These are phyloP conservation scores for Champsocephalus gunnari DNA, from an alignment of 2,797 vertebrate species.

Conservation along the genomic window DNA sequence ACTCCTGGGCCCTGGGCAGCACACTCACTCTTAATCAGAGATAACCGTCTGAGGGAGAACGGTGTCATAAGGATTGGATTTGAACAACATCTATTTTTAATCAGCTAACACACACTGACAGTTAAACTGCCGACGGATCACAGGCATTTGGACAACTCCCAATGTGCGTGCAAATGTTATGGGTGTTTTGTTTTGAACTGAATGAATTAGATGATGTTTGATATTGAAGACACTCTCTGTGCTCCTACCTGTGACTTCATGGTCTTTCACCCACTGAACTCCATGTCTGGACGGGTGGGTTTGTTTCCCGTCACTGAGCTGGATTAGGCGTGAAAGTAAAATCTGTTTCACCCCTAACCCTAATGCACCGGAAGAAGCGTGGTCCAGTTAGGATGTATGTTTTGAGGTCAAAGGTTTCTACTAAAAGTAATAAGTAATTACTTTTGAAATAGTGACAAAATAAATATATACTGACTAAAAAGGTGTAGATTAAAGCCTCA, in stretches of 20 bases:
- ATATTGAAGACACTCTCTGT: not conserved
- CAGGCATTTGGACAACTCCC: conserved; percentile 15
- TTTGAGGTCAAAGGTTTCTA: not conserved
- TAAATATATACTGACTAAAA: no score
- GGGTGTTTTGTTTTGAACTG: conserved; percentile 4
- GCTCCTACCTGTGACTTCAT: conserved; percentile 17
- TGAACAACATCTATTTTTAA: conserved; percentile 56
- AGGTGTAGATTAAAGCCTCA: no score
- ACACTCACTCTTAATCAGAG: conserved; percentile 32
- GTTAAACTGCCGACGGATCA: conserved; percentile 10
- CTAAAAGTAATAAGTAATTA: no score
- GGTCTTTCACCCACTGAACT: conserved; percentile 5
- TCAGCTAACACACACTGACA: conserved; percentile 42
- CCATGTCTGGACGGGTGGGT: conserved; percentile 34
- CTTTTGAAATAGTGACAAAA: no score
- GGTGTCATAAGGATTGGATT: conserved; percentile 28
- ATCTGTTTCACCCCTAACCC: conserved; percentile 57
- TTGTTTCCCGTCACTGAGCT: conserved; percentile 57
- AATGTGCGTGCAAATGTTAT: conserved; percentile 19
- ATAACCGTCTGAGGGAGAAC: conserved; percentile 37
- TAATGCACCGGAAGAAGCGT: not conserved
- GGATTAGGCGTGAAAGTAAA: conserved; percentile 64
- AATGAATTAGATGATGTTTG: not conserved
- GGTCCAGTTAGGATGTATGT: not conserved
- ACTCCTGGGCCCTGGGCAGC: not conserved